Evolutionary conservation across 2,113 vertebrate genomes (phyloP).

Genomic region (Recurvirostra avosetta): DNA sequence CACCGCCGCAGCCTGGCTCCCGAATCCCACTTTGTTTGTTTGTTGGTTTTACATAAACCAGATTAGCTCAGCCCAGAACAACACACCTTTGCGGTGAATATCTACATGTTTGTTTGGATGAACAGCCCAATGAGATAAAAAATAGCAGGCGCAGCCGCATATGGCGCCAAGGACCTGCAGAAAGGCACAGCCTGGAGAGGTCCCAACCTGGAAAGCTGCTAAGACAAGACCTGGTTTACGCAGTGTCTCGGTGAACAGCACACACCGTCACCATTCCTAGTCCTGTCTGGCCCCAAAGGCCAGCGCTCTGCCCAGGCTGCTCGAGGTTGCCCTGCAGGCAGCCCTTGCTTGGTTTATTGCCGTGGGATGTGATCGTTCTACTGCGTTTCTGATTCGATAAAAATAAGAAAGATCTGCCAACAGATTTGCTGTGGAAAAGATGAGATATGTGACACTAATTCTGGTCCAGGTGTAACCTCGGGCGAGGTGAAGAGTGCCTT

Average conservation of each 20-base stretch:
- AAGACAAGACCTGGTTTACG: not conserved
- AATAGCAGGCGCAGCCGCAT: not conserved
- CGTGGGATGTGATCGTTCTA: not conserved
- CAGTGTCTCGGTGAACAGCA: not conserved
- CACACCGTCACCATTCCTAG: not conserved
- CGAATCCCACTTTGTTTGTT: not conserved
- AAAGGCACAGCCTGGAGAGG: not conserved
- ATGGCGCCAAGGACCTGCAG: not conserved
- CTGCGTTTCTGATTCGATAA: not conserved
- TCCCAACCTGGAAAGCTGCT: not conserved
- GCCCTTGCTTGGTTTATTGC: not conserved
- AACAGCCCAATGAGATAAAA: not conserved
- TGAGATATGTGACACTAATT: accelerated
- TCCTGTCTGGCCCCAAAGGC: not conserved
- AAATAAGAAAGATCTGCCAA: not conserved
- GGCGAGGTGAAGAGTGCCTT: not conserved
- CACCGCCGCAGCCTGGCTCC: not conserved
- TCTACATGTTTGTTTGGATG: not conserved
- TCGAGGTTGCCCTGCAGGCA: not conserved
- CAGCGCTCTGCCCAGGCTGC: not conserved
- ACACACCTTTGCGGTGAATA: not conserved
- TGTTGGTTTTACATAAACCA: not conserved
- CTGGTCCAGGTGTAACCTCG: not conserved
- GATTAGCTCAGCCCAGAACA: not conserved
- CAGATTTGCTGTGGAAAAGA: not conserved